A percentile compares a stretch with the other conserved stretches of the same genome.
Conservation (phyloP, 2,113 vertebrate species). For the Laterallus jamaicensis region DNA sequence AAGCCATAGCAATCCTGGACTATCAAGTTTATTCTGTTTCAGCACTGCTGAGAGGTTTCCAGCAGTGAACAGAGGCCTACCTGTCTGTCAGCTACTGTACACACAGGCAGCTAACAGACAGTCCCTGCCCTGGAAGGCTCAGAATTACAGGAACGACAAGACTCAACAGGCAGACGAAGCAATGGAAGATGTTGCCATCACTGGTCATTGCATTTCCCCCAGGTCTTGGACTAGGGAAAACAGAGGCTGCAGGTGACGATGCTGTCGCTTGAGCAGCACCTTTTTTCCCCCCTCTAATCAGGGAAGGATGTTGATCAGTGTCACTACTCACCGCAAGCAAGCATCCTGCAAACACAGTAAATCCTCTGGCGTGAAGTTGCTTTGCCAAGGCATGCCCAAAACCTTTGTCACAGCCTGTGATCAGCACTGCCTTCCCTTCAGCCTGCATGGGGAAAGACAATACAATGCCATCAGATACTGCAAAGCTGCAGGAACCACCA, state of each 20-base stretch:
- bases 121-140: neutral
- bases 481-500: neutral
- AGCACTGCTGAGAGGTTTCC: neutral
- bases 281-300: neutral
- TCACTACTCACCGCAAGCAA: constrained; percentile 76
- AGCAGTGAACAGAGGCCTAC: neutral
- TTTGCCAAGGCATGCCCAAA: constrained; percentile 85
- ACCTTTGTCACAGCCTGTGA: constrained; percentile 88
- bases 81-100: neutral
- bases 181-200: neutral
- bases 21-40: neutral
- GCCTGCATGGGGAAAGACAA: constrained; percentile 64
- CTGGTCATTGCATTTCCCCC: neutral
- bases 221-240: neutral
- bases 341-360: constrained; percentile 87
- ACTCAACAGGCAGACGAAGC: neutral
- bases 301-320: neutral
- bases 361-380: constrained; percentile 80
- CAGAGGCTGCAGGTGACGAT: neutral
- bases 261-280: neutral
- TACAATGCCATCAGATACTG: rapidly evolving
- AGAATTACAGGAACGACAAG: neutral
- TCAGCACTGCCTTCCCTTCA: constrained; percentile 79
- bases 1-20: neutral
- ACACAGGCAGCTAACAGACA: neutral